Conservation (phyloP, 1,140 invertebrate genomes). For the Galendromus occidentalis region DNA sequence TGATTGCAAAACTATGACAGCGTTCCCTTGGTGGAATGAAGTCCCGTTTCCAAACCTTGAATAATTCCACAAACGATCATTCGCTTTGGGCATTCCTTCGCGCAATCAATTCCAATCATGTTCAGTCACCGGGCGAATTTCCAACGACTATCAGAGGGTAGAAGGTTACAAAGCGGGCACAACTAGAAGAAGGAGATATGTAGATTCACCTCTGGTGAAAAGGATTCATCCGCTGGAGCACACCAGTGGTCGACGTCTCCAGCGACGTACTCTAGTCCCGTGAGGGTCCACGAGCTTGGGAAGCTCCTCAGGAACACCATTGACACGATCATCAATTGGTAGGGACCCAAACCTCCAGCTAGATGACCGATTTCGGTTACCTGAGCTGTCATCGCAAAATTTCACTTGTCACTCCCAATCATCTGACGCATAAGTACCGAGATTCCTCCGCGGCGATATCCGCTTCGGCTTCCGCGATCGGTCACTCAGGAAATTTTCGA, state of each 20-base stretch:
- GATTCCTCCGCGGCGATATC: too few relatives aligned
- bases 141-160: too few relatives aligned
- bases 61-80: not conserved
- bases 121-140: too few relatives aligned
- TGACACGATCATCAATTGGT: not conserved
- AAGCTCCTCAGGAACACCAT: slow-evolving; percentile 1
- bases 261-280: not conserved
- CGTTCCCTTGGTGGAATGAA: not conserved
- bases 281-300: not conserved
- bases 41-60: not conserved
- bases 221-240: not conserved
- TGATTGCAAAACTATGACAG: not conserved
- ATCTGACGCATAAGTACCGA: too few relatives aligned
- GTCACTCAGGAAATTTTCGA: too few relatives aligned
- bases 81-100: too few relatives aligned
- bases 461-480: too few relatives aligned
- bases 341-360: not conserved
- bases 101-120: too few relatives aligned
- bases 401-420: too few relatives aligned
- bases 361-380: not conserved
- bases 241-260: slow-evolving; percentile 9
- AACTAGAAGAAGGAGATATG: not conserved
- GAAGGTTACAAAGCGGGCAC: too few relatives aligned
- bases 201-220: not conserved
- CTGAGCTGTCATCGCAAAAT: too few relatives aligned